Conservation (phyloP, 2,113 vertebrate species). For the Poecilia latipinna region DNA sequence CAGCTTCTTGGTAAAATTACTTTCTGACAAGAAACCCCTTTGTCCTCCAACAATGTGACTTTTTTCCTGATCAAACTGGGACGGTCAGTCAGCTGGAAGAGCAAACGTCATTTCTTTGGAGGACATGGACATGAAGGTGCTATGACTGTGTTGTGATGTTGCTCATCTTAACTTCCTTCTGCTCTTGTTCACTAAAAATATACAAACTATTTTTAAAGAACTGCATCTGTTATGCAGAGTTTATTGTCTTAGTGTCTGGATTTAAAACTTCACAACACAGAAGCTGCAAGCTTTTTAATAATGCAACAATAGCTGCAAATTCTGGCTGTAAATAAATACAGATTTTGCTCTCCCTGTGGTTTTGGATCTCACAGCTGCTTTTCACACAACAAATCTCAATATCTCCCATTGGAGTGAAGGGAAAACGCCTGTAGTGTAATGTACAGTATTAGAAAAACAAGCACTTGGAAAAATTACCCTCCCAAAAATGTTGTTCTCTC, state of each 20-base stretch:
- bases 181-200: not conserved
- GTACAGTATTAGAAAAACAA: too few relatives aligned
- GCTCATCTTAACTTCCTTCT: conserved; percentile 12
- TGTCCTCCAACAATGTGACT: conserved; percentile 15
- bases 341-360: too few relatives aligned
- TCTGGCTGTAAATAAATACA: too few relatives aligned
- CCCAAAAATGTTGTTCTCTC: too few relatives aligned
- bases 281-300: too few relatives aligned
- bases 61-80: conserved; percentile 21
- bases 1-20: not conserved
- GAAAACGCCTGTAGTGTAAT: too few relatives aligned
- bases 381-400: too few relatives aligned
- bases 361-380: too few relatives aligned
- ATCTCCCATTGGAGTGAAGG: too few relatives aligned
- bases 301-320: too few relatives aligned
- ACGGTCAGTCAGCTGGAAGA: conserved; percentile 5
- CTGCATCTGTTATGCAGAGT: not conserved
- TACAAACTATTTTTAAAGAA: not conserved
- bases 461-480: too few relatives aligned
- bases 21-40: conserved; percentile 9
- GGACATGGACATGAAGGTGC: conserved; percentile 25
- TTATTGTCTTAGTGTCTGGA: not conserved
- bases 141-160: conserved; percentile 5
- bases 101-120: conserved; percentile 29
- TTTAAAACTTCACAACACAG: too few relatives aligned